Base-by-base conservation (phyloP, 2,113 vertebrate genomes). In the Furnarius figulus region DNA sequence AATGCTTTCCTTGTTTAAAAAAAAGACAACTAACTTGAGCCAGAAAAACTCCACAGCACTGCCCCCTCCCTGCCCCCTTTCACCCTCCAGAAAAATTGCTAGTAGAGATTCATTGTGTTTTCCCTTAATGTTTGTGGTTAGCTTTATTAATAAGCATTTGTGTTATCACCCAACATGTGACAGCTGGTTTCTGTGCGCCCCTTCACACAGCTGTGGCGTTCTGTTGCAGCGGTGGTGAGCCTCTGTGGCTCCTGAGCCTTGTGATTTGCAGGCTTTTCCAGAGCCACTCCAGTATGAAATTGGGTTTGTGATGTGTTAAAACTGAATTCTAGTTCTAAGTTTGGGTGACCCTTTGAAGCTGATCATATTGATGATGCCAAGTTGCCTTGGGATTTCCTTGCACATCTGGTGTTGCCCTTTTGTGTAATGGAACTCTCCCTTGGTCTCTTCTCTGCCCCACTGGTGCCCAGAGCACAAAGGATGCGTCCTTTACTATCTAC, bases 221-320 rank as follows among this genome's bases (percentile, higher is more conserved):
- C 30, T 74, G 14, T 80, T 0, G 0, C 30, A 50, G 53, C 0
- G 3, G 59, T 0, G 0, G 33, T 53, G 46, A 70, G 46, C 0
- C 0, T 37, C 49, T 70, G n/a, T 0, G 4, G 18, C 87, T 85
- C 52, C 37, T 44, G 78, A 53, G 49, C 63, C 6, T 2, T 47
- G 50, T 25, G 19, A 12, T 87, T 63, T 71, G 17, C 37, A 42
- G 53, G 20, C 58, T 88, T 73, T 88, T 88, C 9, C 25, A 17
- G 6, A 46, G 78, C 52, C 37, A 37, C 16, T 79, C 58, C 49
- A 9, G 1, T n/a, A 23, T 30, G 53, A 79, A 52, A 50, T 15
- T 66, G 49, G n/a, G 25, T 80, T 70, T 93, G n/a, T 68, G 20
- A 14, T 0, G 1, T 72, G 3, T 76, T 82, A 24, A 66, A 85